These are phyloP conservation scores for Copidosoma aretas DNA, from an alignment of 2,888 invertebrate species.

Conservation along the genomic window DNA sequence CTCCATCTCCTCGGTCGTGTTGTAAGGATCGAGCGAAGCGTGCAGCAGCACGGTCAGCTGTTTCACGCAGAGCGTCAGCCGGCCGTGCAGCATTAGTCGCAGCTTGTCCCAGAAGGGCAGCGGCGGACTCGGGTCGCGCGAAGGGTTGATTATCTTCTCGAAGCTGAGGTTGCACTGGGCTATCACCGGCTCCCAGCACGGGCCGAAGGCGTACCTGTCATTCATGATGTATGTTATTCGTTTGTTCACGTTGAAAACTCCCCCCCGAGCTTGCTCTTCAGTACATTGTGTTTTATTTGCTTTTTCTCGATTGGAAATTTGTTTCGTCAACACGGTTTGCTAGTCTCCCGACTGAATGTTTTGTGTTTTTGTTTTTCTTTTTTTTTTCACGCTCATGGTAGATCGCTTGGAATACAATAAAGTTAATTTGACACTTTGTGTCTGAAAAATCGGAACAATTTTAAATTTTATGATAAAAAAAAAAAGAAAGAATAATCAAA, in stretches of 20 bases:
- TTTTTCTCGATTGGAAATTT: no score
- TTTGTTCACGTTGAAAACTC: no score
- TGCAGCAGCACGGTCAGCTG: conserved; percentile 91
- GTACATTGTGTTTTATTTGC: no score
- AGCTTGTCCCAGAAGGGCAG: conserved; percentile 98
- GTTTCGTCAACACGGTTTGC: no score
- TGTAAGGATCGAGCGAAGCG: conserved; percentile 97
- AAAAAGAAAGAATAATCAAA: no score
- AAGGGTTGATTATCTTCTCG: conserved; percentile 85
- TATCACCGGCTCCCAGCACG: conserved; percentile 98
- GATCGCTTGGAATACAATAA: no score
- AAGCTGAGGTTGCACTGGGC: conserved; percentile 87
- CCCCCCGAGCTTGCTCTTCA: no score
- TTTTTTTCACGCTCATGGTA: background rate
- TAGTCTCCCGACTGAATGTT: no score
- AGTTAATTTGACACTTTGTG: no score
- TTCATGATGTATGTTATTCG: no score
- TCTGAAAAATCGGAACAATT: no score
- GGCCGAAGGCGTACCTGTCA: conserved; percentile 90
- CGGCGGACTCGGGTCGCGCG: conserved; percentile 91
- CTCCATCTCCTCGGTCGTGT: conserved; percentile 99
- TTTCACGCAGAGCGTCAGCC: conserved; percentile 85
- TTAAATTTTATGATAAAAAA: no score
- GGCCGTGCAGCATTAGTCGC: conserved; percentile 89
- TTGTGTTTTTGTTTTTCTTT: background rate